Percentiles rank a stretch among this genome's conserved stretches.
Evolutionary conservation across 2,797 vertebrate species (phyloP).

Genomic region (Phalanger gymnotis): DNA sequence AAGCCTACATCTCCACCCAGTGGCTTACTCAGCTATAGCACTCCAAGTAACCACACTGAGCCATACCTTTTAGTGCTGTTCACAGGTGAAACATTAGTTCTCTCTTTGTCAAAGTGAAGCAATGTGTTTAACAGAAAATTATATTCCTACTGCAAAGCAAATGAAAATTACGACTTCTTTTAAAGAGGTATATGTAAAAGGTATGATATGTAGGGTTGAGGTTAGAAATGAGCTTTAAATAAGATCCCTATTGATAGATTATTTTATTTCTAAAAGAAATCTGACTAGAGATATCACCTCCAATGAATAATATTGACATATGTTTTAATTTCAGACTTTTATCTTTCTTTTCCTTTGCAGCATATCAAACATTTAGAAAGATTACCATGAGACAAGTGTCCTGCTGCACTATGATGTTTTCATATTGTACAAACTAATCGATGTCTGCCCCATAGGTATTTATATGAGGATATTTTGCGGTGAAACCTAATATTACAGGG

Average conservation of each 20-base stretch:
- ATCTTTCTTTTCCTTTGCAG: background rate
- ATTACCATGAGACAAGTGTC: background rate
- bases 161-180: background rate
- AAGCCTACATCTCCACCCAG: background rate
- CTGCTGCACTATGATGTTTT: background rate
- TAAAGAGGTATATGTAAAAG: background rate
- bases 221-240: background rate
- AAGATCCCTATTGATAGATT: too few species aligned
- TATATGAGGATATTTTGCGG: background rate
- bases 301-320: constrained; percentile 27
- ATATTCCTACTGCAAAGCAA: background rate
- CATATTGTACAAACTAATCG: constrained; percentile 16
- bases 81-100: background rate
- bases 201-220: background rate
- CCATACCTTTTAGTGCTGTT: background rate
- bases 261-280: background rate
- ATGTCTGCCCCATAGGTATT: background rate
- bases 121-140: background rate
- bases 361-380: background rate
- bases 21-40: background rate
- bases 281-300: background rate
- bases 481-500: constrained; percentile 22
- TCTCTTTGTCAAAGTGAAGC: background rate
- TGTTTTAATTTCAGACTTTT: background rate
- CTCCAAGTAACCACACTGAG: background rate